Conservation (phyloP, 2,797 vertebrate genomes). For the Takifugu rubripes region DNA sequence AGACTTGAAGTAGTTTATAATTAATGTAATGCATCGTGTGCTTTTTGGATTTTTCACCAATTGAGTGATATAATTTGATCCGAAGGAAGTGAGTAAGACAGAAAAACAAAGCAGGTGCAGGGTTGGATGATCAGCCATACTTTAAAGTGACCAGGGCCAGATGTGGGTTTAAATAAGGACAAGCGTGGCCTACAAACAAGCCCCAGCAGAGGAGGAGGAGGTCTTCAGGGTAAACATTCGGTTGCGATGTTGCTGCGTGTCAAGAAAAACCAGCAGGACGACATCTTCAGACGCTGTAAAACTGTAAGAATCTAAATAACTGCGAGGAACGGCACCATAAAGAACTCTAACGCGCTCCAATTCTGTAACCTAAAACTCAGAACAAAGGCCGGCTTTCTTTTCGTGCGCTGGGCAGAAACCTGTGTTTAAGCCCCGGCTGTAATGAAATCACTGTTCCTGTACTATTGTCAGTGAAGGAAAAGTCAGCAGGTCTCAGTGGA, state of each 20-base stretch:
- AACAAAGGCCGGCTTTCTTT: conserved; percentile 15
- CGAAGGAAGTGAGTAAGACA: too few species aligned
- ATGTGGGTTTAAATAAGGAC: conserved; percentile 1
- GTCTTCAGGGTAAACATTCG: neutral
- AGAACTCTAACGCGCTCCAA: neutral
- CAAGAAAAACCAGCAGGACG: neutral
- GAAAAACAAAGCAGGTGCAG: too few species aligned
- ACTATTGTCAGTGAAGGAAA: conserved; percentile 77
- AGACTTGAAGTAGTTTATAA: too few species aligned
- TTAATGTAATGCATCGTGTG: too few species aligned
- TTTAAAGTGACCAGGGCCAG: too few species aligned
- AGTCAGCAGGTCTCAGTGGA: conserved; percentile 76
- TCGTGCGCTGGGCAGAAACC: conserved; percentile 28
- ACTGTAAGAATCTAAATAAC: neutral
- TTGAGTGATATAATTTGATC: too few species aligned
- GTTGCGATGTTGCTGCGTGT: neutral
- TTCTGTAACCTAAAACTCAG: conserved; percentile 18
- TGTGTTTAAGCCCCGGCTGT: conserved; percentile 48
- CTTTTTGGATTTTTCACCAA: too few species aligned
- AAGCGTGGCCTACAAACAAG: neutral
- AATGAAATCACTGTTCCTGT: conserved; percentile 76
- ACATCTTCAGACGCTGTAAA: neutral
- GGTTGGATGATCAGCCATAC: too few species aligned
- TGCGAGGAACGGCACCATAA: neutral
- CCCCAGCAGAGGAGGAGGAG: neutral